Conservation (phyloP, 2,888 invertebrate genomes). For the Catocala fraxini region DNA sequence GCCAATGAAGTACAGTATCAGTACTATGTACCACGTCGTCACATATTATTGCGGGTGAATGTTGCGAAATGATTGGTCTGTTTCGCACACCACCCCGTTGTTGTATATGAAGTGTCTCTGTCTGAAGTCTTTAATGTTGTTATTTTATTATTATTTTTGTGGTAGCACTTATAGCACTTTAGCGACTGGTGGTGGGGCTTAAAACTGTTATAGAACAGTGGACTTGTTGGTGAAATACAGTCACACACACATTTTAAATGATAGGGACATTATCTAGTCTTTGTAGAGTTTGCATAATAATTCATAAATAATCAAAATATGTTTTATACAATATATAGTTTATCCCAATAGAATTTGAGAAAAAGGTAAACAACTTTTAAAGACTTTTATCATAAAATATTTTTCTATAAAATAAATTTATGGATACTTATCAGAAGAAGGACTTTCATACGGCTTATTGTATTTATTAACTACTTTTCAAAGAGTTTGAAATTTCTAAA, state of each 20-base stretch:
- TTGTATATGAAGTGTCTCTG: conserved; percentile 46
- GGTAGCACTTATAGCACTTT: conserved; percentile 77
- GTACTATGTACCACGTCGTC: too few relatives aligned
- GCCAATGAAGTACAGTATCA: too few relatives aligned
- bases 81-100: not conserved
- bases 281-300: too few relatives aligned
- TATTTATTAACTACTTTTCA: too few relatives aligned
- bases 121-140: conserved; percentile 56
- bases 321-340: conserved; percentile 1
- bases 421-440: too few relatives aligned
- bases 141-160: conserved; percentile 63
- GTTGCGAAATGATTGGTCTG: not conserved
- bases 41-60: too few relatives aligned
- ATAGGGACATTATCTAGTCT: not conserved
- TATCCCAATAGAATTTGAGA: too few relatives aligned
- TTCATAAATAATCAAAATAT: not conserved
- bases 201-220: conserved; percentile 50
- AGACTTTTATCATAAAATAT: too few relatives aligned
- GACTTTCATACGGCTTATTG: too few relatives aligned
- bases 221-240: conserved; percentile 31
- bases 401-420: too few relatives aligned
- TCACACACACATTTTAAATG: conserved; percentile 25
- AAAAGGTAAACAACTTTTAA: too few relatives aligned
- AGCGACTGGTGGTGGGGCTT: conserved; percentile 77
- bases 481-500: too few relatives aligned